These are phyloP conservation scores for Mormyrus lacerda DNA, from an alignment of 2,113 vertebrate species.

Conservation along the genomic window DNA sequence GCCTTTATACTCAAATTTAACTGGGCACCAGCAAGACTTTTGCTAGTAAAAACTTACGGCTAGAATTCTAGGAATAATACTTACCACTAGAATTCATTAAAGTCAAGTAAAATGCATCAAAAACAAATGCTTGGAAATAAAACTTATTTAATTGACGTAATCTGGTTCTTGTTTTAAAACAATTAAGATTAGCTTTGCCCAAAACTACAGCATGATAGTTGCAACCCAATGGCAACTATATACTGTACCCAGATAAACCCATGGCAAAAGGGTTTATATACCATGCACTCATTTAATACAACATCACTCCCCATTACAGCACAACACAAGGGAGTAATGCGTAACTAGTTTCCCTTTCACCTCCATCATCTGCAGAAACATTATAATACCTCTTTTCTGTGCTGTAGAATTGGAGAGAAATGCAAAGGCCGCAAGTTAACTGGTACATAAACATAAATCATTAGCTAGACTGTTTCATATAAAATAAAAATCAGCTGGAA, in stretches of 20 bases:
- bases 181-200: background rate
- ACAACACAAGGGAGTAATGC: slow-evolving; percentile 45
- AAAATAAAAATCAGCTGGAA: background rate
- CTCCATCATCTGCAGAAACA: slow-evolving; percentile 17
- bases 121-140: background rate
- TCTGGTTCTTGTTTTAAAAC: background rate
- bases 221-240: background rate
- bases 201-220: background rate
- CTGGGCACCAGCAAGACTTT: background rate
- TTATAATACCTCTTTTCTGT: slow-evolving; percentile 85
- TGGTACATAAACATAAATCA: slow-evolving; percentile 18
- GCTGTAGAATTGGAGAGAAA: slow-evolving; percentile 80
- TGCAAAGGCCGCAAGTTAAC: slow-evolving; percentile 39
- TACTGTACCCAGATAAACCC: background rate
- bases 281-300: slow-evolving; percentile 65
- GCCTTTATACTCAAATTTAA: background rate
- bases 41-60: background rate
- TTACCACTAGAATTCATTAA: background rate
- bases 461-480: background rate
- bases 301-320: slow-evolving; percentile 48
- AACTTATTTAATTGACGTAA: background rate
- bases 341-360: slow-evolving; percentile 22
- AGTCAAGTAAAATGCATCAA: background rate
- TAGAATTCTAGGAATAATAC: background rate
- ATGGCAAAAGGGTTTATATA: slow-evolving; percentile 66